phyloP scores from a whole-genome alignment of 2,113 vertebrate genomes.

The Stegostoma tigrinum region DNA sequence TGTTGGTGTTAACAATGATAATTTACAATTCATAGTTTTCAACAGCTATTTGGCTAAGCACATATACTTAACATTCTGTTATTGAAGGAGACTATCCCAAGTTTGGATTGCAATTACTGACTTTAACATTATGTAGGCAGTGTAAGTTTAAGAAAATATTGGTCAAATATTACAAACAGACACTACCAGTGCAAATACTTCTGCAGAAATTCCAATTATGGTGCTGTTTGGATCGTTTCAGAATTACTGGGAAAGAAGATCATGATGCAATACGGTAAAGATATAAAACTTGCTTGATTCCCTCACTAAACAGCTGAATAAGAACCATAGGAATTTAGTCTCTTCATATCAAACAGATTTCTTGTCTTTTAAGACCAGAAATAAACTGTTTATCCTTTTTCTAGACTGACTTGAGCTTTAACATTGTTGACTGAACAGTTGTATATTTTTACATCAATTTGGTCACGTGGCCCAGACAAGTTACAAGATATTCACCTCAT shows the following conservation, averaged over 20 bases:
- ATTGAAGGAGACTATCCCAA: not conserved
- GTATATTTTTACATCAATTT: not conserved
- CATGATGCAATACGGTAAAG: not conserved
- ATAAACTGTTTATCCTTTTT: not conserved
- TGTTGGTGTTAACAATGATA: too few species aligned
- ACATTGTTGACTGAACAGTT: not conserved
- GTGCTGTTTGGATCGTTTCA: not conserved
- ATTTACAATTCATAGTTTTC: too few species aligned
- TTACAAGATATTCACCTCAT: not conserved
- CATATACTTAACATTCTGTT: not conserved
- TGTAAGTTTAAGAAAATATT: not conserved
- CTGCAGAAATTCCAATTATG: not conserved
- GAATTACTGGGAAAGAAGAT: not conserved
- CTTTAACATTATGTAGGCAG: not conserved
- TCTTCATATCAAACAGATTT: not conserved
- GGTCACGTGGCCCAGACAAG: not conserved
- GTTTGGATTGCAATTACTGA: not conserved
- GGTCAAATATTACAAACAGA: not conserved
- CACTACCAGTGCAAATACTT: not conserved
- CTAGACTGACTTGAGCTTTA: not conserved
- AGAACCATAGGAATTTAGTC: not conserved
- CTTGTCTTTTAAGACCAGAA: not conserved
- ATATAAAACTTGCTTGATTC: not conserved
- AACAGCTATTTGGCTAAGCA: not conserved
- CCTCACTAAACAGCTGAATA: not conserved